phyloP scores from a whole-genome alignment of 2,113 vertebrate species.

The Pavo muticus region DNA sequence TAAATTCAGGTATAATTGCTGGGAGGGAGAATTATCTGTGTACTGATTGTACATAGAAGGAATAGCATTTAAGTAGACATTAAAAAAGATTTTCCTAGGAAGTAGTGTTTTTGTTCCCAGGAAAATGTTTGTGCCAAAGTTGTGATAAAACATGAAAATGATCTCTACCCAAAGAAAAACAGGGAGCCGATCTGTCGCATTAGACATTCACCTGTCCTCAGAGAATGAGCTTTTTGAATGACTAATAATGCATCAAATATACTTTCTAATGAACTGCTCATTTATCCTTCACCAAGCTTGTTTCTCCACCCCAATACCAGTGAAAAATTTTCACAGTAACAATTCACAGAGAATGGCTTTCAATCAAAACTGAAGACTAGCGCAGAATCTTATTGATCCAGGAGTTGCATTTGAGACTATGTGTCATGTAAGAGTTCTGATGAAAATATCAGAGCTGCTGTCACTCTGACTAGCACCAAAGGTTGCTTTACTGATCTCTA shows the following conservation, averaged over 20 bases:
- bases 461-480: constrained; percentile 26
- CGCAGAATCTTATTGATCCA: constrained; percentile 14
- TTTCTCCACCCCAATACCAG: not conserved
- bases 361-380: not conserved
- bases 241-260: constrained; percentile 35
- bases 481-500: constrained; percentile 26
- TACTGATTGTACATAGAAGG: not conserved
- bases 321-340: not conserved
- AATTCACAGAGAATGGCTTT: constrained; percentile 19
- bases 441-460: constrained; percentile 60
- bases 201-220: not conserved
- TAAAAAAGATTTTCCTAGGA: constrained; percentile 29
- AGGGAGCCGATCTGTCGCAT: not conserved
- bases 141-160: not conserved
- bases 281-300: not conserved
- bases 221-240: not conserved
- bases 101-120: not conserved
- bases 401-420: not conserved
- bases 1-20: not conserved
- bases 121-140: not conserved
- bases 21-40: not conserved
- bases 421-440: constrained; percentile 27
- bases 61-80: constrained; percentile 44
- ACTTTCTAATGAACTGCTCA: not conserved
- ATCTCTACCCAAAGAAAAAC: not conserved